Conservation (phyloP, 2,113 vertebrate genomes). For the Grammomys surdaster region DNA sequence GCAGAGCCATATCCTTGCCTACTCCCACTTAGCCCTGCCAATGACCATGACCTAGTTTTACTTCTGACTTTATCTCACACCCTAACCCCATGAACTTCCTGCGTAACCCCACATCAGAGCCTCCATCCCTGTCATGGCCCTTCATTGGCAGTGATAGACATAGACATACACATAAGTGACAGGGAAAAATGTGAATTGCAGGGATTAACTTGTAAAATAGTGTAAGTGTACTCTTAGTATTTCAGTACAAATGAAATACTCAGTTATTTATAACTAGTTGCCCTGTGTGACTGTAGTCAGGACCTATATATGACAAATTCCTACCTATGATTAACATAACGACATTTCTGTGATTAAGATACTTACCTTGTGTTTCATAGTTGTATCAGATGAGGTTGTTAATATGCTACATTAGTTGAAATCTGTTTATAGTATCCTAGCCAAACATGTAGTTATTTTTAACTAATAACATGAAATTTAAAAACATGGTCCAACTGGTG, state of each 20-base stretch:
- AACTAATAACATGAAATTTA: neutral
- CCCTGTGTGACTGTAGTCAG: neutral
- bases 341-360: neutral
- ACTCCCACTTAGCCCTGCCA: neutral
- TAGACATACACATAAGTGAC: neutral
- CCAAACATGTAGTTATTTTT: neutral
- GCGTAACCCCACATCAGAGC: neutral
- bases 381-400: neutral
- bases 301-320: neutral
- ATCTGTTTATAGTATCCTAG: neutral
- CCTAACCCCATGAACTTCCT: neutral
- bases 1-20: neutral
- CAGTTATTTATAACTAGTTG: neutral
- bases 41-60: no score
- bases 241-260: constrained; percentile 10
- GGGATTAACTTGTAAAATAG: constrained; percentile 21
- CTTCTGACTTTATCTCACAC: neutral
- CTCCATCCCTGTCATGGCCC: neutral
- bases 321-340: neutral
- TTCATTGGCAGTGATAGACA: neutral
- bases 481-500: neutral
- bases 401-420: neutral
- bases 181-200: neutral
- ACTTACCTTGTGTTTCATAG: neutral
- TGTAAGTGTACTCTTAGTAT: neutral